Conservation (phyloP, 2,113 vertebrate species). For the Pheucticus melanocephalus region DNA sequence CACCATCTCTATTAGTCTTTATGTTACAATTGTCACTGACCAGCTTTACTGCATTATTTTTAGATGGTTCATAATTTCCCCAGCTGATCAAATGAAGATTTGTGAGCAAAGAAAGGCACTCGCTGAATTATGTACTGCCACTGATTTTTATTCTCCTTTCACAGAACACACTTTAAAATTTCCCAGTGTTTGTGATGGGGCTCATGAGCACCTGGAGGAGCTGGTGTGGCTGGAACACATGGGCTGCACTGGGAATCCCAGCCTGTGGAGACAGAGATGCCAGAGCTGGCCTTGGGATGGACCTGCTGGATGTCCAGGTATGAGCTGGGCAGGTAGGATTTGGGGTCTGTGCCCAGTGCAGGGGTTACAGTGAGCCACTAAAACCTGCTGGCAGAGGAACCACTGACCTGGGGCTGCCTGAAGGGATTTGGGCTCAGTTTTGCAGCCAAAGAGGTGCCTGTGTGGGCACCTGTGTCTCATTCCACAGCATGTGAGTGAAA, state of each 20-base stretch:
- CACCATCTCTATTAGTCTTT: conserved; percentile 29
- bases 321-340: background rate
- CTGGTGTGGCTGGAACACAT: background rate
- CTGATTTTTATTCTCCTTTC: conserved; percentile 56
- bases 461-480: background rate
- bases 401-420: background rate
- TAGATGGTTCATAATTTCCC: conserved; percentile 59
- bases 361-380: background rate
- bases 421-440: background rate
- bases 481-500: background rate
- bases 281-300: background rate
- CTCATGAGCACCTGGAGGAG: background rate
- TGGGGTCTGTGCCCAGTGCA: background rate
- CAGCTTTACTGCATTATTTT: conserved; percentile 63
- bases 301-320: conserved; percentile 3
- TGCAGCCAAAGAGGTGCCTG: background rate
- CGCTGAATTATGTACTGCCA: conserved; percentile 23
- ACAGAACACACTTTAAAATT: background rate
- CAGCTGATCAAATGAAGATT: conserved; percentile 58
- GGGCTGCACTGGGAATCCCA: background rate
- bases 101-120: conserved; percentile 20
- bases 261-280: background rate
- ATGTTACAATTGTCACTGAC: conserved; percentile 54
- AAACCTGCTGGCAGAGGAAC: background rate
- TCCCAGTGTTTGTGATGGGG: background rate